Percentiles rank a stretch among this genome's conserved stretches.
Evolutionary conservation across 2,888 invertebrate species (phyloP).

Genomic region (Oscheius sp.): DNA sequence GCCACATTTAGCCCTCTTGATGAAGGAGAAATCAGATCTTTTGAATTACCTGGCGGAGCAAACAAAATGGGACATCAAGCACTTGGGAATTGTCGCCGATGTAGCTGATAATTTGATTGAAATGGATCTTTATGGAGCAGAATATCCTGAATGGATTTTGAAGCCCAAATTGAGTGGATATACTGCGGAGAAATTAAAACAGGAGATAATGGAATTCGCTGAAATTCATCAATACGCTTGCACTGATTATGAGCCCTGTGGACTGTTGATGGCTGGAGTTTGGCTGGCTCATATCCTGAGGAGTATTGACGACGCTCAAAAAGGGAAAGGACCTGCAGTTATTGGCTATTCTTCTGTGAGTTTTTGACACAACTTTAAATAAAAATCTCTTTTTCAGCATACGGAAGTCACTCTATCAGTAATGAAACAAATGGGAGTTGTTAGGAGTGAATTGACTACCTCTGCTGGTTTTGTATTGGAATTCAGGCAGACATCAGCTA

Average conservation of each 20-base stretch:
- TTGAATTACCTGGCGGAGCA: constrained; percentile 45
- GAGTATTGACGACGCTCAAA: constrained; percentile 29
- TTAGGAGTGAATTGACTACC: constrained; percentile 35
- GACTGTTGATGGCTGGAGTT: constrained; percentile 54
- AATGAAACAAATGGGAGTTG: constrained; percentile 37
- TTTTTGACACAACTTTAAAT: not conserved
- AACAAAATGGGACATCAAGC: constrained; percentile 47
- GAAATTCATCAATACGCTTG: constrained; percentile 57
- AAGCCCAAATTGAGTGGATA: constrained; percentile 36
- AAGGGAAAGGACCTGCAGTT: constrained; percentile 38
- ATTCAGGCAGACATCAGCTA: constrained; percentile 30
- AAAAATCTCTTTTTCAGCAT: constrained; percentile 33
- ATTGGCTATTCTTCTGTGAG: constrained; percentile 55
- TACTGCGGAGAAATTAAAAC: constrained; percentile 19
- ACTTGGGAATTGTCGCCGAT: constrained; percentile 41
- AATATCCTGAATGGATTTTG: constrained; percentile 37
- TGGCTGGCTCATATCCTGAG: constrained; percentile 52
- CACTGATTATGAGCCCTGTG: constrained; percentile 49
- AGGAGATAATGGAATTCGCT: constrained; percentile 34
- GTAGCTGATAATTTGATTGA: constrained; percentile 46
- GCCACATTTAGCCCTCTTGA: constrained; percentile 30
- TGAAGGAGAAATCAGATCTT: constrained; percentile 21
- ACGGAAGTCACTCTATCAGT: constrained; percentile 41
- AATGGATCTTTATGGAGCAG: constrained; percentile 32
- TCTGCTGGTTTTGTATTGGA: constrained; percentile 49